These are phyloP conservation scores for Spisula subtruncata DNA, from an alignment of 2,888 invertebrate species.

Conservation along the genomic window DNA sequence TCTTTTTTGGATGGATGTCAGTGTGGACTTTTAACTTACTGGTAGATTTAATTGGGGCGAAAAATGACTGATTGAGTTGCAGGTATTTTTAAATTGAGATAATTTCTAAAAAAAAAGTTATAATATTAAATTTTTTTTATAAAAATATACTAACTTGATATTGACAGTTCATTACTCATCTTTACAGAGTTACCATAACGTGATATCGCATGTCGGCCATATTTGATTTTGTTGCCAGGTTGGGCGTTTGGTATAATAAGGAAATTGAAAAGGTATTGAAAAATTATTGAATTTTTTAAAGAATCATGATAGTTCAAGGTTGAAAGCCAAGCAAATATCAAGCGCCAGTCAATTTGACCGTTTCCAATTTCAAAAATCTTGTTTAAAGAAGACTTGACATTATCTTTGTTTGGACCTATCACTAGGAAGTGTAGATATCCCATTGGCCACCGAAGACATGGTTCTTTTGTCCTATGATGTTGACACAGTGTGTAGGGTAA, in stretches of 20 bases:
- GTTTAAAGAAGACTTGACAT: not conserved
- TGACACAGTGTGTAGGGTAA: slow-evolving; percentile 10
- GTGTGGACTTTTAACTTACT: not conserved
- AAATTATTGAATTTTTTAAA: not conserved
- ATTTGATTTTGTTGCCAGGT: not conserved
- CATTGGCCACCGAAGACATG: slow-evolving; percentile 24
- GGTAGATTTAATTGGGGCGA: not conserved
- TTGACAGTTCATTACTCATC: not conserved
- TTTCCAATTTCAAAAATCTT: slow-evolving; percentile 2
- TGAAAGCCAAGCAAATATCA: not conserved
- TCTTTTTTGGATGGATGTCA: not conserved
- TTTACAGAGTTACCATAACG: not conserved
- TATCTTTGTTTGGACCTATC: not conserved
- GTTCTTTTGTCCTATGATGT: slow-evolving; percentile 43
- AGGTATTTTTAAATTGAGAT: not conserved
- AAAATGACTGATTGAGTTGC: not conserved
- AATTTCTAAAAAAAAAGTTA: not conserved
- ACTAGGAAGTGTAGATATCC: not conserved
- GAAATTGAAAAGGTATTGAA: not conserved
- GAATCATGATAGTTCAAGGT: not conserved
- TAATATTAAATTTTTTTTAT: too few relatives aligned
- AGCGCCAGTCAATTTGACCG: not conserved
- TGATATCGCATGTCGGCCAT: not conserved
- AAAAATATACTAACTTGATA: too few relatives aligned
- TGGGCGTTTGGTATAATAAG: not conserved